phyloP scores from a whole-genome alignment of 2,888 invertebrate genomes.

The Metellina segmentata region DNA sequence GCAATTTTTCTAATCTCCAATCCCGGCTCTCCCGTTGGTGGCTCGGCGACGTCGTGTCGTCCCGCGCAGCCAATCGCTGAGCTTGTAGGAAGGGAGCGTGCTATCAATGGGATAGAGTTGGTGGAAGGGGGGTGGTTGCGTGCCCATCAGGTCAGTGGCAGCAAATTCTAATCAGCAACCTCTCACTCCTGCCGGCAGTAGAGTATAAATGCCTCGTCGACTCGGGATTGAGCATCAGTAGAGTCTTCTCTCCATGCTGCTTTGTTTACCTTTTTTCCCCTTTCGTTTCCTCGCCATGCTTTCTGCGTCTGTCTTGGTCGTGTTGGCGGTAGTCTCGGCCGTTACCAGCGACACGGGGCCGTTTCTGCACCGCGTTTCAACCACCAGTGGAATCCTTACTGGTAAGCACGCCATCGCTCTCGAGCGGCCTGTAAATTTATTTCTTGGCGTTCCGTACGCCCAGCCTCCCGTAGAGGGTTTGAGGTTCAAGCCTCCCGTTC shows the following conservation, averaged over 20 bases:
- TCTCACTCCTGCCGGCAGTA: background rate
- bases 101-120: background rate
- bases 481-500: conserved; percentile 77
- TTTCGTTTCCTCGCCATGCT: background rate
- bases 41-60: background rate
- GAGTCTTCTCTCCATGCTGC: background rate
- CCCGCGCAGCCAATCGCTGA: background rate
- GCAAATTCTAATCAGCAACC: background rate
- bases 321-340: background rate
- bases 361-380: too few species aligned
- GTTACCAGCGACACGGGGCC: too few species aligned
- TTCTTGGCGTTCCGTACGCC: conserved; percentile 79
- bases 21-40: background rate
- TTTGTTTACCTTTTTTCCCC: background rate
- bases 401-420: conserved; percentile 34
- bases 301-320: background rate
- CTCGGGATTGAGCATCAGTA: background rate
- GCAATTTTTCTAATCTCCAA: background rate
- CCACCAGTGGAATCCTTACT: conserved; percentile 57
- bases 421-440: conserved; percentile 66
- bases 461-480: conserved; percentile 78
- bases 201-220: background rate
- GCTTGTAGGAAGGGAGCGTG: too few species aligned
- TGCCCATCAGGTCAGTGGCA: conserved; percentile 50
- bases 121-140: background rate